These are phyloP conservation scores for Steatocranus sp. DNA, from an alignment of 2,797 vertebrate species.

Conservation along the genomic window DNA sequence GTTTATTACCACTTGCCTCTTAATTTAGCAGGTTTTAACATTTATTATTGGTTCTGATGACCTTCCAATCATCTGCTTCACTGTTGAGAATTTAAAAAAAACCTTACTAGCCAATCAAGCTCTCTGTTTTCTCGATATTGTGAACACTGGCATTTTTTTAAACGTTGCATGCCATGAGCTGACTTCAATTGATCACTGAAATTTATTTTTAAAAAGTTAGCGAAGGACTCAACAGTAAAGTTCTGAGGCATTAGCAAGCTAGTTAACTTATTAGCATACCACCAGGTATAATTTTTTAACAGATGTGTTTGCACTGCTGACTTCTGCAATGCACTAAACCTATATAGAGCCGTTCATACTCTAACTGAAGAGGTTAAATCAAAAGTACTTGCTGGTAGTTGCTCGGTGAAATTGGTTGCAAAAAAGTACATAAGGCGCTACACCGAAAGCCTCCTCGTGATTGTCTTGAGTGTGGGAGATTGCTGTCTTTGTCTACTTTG, in stretches of 20 bases:
- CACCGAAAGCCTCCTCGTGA: not conserved
- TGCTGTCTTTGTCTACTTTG: not conserved
- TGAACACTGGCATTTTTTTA: not conserved
- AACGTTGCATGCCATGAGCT: rapidly evolving
- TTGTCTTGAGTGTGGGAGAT: not conserved
- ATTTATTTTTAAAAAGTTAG: not conserved
- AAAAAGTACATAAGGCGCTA: rapidly evolving
- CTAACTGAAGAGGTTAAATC: not conserved
- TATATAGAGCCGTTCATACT: not conserved
- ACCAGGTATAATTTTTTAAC: not conserved
- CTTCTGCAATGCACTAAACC: not conserved
- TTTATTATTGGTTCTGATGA: not conserved
- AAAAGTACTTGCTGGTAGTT: not conserved
- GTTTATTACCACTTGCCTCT: not conserved
- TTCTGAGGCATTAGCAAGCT: not conserved
- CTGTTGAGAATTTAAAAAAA: not conserved
- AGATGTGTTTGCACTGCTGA: not conserved
- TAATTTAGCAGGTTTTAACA: not conserved
- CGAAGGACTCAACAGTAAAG: rapidly evolving
- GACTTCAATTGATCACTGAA: not conserved
- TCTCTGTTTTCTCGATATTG: not conserved
- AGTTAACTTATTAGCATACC: not conserved
- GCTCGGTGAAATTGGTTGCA: not conserved
- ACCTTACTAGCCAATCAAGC: not conserved
- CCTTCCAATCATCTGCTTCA: not conserved